Conservation (phyloP, 1,140 invertebrate genomes). For the Lepidurus couesii region DNA sequence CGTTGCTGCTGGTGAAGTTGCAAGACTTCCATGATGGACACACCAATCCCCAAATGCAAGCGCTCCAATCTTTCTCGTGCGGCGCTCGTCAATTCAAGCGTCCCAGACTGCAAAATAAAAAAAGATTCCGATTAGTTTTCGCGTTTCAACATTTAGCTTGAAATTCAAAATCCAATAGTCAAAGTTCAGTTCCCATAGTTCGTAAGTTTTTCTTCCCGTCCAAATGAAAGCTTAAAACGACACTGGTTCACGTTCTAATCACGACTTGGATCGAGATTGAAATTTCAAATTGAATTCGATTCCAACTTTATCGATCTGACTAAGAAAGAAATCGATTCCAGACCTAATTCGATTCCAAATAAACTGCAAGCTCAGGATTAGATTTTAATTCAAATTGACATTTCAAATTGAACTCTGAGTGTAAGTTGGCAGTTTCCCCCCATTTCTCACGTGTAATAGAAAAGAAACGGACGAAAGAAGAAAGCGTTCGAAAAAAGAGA, state of each 20-base stretch:
- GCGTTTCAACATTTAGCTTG: neutral
- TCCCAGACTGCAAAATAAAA: slow-evolving; percentile 47
- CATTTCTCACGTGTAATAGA: neutral
- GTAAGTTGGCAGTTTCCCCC: neutral
- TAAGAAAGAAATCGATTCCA: too few relatives aligned
- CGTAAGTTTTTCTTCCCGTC: too few relatives aligned
- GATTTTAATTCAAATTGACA: too few relatives aligned
- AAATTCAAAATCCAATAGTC: neutral
- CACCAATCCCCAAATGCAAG: slow-evolving; percentile 35
- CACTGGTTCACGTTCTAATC: too few relatives aligned
- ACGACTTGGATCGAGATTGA: too few relatives aligned
- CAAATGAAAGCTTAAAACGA: too few relatives aligned
- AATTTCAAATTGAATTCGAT: too few relatives aligned
- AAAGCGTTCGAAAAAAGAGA: neutral
- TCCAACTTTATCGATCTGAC: too few relatives aligned
- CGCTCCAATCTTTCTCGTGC: slow-evolving; percentile 39
- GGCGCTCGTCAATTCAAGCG: slow-evolving; percentile 46
- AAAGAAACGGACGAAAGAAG: neutral
- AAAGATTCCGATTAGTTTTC: slow-evolving; percentile 26
- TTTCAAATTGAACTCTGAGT: too few relatives aligned
- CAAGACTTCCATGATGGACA: slow-evolving; percentile 48
- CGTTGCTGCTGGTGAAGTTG: slow-evolving; percentile 29
- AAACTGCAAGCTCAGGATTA: too few relatives aligned
- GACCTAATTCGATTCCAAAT: too few relatives aligned
- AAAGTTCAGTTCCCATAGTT: too few relatives aligned